Evolutionary conservation across 2,113 vertebrate genomes (phyloP), one percentile per base, ranked within the genome.

Genomic region (Erythrocercus mccallii): DNA sequence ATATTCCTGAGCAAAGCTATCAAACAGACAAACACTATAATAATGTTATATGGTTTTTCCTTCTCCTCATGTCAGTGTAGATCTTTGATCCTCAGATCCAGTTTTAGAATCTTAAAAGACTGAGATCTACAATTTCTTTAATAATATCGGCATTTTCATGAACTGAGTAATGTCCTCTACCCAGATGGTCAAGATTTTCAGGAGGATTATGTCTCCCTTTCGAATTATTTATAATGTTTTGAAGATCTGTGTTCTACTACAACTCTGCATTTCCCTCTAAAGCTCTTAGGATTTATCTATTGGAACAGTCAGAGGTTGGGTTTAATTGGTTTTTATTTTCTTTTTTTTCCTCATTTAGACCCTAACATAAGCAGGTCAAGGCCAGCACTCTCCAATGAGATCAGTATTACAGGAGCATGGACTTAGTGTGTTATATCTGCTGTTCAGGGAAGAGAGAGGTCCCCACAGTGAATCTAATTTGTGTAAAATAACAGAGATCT

Each of bases 1-100:
- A 94, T 92, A 90, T 95, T 76, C 70, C 78, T 85, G 10, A 93
- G 68, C 45, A 89, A 95, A 96, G 44, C 2, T 23, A 65, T 90
- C 57, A 68, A 35, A 11, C 42, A 86, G 77, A 90, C 33, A 96
- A 76, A 83, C 13, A 71, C 31, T 78, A 51, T 68, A 42, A 91
- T 90, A 95, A 93, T 86, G 14, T 70, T 94, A 45, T 66, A 62
- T 23, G 11, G 20, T 54, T 30, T 82, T 92, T 92, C n/a, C 18
- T 84, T 87, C 51, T 69, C 31, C n/a, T 69, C 4, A 4, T 66
- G 12, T 44, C 58, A 65, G 31, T n/a, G 38, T 66, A 85, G 37
- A 73, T 61, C 40, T 80, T 90, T 76, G 70, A 91, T 89, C 22
- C 57, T 80, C 61, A 44, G 44, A 86, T 56, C 22, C 40, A 58